phyloP scores from a whole-genome alignment of 2,888 invertebrate species.

The Cremastinae sp. region DNA sequence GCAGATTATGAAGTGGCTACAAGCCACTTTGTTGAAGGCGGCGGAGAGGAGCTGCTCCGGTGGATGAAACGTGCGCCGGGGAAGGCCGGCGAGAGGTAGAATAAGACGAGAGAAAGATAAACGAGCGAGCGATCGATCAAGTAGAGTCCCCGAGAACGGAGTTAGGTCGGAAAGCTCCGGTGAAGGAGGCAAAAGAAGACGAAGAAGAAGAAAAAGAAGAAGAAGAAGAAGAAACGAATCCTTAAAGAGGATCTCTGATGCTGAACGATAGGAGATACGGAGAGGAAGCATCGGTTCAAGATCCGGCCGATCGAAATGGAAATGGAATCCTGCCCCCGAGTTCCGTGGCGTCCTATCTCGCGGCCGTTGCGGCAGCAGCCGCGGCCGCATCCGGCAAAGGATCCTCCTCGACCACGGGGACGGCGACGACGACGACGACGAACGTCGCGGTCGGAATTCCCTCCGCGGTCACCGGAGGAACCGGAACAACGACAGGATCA shows the following conservation, averaged over 20 bases:
- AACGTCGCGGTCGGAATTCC: constrained; percentile 75
- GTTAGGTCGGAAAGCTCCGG: constrained; percentile 25
- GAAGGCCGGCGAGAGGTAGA: constrained; percentile 59
- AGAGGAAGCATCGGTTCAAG: constrained; percentile 75
- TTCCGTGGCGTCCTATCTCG: constrained; percentile 61
- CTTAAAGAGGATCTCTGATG: constrained; percentile 71
- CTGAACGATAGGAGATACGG: constrained; percentile 78
- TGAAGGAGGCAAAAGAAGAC: constrained; percentile 15
- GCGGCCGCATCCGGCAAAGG: constrained; percentile 65
- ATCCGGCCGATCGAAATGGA: constrained; percentile 75
- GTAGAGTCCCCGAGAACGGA: constrained; percentile 9
- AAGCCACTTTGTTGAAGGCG: constrained; percentile 71
- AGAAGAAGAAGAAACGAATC: too few relatives aligned
- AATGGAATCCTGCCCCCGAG: constrained; percentile 70
- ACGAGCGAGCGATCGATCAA: background rate
- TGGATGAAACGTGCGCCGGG: constrained; percentile 71
- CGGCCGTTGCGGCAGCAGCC: constrained; percentile 61
- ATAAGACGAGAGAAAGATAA: constrained; percentile 16
- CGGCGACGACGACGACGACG: constrained; percentile 79
- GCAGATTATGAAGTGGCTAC: constrained; percentile 71
- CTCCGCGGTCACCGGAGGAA: constrained; percentile 77
- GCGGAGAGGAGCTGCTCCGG: constrained; percentile 71
- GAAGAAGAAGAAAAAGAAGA: too few relatives aligned
- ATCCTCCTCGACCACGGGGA: constrained; percentile 64
- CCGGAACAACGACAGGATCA: constrained; percentile 65